Evolutionary conservation across 1,140 invertebrate species (phyloP), one percentile per base, ranked within the genome.

Genomic region (Apis laboriosa): DNA sequence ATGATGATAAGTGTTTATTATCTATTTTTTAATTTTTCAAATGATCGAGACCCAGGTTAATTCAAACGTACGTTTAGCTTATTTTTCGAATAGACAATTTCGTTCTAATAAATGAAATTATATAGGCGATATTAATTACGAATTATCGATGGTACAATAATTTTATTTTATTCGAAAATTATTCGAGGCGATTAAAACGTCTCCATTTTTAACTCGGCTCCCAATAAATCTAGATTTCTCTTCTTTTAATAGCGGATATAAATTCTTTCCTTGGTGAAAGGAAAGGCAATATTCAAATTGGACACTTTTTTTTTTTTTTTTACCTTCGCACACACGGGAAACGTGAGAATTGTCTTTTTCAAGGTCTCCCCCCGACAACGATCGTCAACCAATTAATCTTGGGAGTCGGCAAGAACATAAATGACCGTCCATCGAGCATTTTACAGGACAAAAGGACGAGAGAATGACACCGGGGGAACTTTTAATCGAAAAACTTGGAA

Each of bases 401-500:
- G 56, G 43, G 77, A 67, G 76, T 71, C 76, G 53, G 61, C 24
- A 73, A 76, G 43, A 84, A 84, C 67, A 68, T 79, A 84, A 89
- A 86, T 83, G 85, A 89, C 87, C 76, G 70, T 80, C 63, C 80
- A 24, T 5, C 61, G 49, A 63, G 60, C 81, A 63, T 89, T 88
- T 79, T 64, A 76, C 67, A 58, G 64, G 67, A 70, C 64, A 58
- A 76, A 70, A 60, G 73, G 49, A 76, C 56, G 68, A 77, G 64
- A 83, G 73, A 87, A 83, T 51, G 72, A 24, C 73, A 85, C n/a
- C 66, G 83, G 74, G 34, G 61, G 84, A 87, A 88, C 72, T 90
- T 90, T 90, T 89, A 90, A 90, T 90, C 88, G 89, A 90, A 90
- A 90, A 90, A 90, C 87, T 90, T 90, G 51, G 76, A 90, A 90